phyloP scores from a whole-genome alignment of 2,888 invertebrate species.

The Amiota communis region DNA sequence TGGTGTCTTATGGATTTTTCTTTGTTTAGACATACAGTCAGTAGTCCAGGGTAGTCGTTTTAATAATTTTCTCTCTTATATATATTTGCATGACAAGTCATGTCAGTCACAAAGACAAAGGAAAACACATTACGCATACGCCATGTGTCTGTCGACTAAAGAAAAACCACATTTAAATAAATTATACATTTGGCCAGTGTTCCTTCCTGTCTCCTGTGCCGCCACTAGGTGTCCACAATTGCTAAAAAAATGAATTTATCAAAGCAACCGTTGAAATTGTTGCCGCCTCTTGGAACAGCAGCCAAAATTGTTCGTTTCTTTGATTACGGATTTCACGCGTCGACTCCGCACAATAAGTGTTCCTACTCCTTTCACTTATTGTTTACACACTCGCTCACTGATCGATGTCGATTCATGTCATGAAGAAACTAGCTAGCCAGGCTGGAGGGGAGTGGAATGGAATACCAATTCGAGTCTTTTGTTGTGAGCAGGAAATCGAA shows the following conservation, averaged over 20 bases:
- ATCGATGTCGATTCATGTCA: slow-evolving; percentile 7
- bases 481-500: slow-evolving; percentile 57
- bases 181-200: slow-evolving; percentile 38
- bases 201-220: not conserved
- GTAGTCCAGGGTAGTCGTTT: too few species aligned
- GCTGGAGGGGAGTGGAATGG: not conserved
- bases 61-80: slow-evolving; percentile 6
- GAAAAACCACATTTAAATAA: slow-evolving; percentile 51
- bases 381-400: not conserved
- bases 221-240: slow-evolving; percentile 1
- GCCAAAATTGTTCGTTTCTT: slow-evolving; percentile 23
- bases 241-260: too few species aligned
- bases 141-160: not conserved
- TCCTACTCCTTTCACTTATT: slow-evolving; percentile 12
- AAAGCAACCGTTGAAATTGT: slow-evolving; percentile 34
- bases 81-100: not conserved
- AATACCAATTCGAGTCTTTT: slow-evolving; percentile 7
- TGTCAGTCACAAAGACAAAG: not conserved
- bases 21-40: slow-evolving; percentile 9
- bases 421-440: too few species aligned
- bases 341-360: slow-evolving; percentile 2
- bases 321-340: slow-evolving; percentile 25
- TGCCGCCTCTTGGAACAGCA: not conserved
- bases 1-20: slow-evolving; percentile 20
- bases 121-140: slow-evolving; percentile 12